A percentile compares a stretch with the other conserved stretches of the same genome.
Evolutionary conservation across 2,113 vertebrate species (phyloP).

Genomic region (Gallinago jamesoni): DNA sequence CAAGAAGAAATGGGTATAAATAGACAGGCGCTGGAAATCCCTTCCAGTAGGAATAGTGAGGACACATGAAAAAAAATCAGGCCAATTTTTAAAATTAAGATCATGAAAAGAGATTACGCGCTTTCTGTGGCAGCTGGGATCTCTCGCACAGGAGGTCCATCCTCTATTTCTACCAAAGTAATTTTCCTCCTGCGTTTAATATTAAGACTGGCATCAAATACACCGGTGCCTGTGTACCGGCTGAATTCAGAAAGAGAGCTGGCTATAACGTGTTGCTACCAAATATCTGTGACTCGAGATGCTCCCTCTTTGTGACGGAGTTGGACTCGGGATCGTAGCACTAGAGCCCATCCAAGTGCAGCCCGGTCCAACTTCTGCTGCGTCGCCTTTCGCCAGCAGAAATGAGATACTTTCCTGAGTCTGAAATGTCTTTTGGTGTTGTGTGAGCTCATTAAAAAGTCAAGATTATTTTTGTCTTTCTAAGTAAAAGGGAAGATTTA

Average conservation of each 20-base stretch:
- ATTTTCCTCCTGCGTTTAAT: neutral
- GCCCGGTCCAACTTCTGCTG: slow-evolving; percentile 18
- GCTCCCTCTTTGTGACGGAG: neutral
- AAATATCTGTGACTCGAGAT: neutral
- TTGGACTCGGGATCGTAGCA: neutral
- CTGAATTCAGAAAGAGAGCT: neutral
- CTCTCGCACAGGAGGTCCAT: neutral
- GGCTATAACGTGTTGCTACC: neutral
- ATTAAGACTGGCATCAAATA: neutral
- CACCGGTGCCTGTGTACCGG: neutral
- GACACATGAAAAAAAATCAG: slow-evolving; percentile 39
- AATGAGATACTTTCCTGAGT: slow-evolving; percentile 54
- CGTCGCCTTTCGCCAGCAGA: slow-evolving; percentile 5
- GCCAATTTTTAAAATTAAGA: slow-evolving; percentile 31
- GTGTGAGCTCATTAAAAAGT: slow-evolving; percentile 55
- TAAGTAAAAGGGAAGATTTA: slow-evolving; percentile 67
- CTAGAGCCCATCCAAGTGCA: neutral
- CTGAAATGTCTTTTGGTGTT: slow-evolving; percentile 39
- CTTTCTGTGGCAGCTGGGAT: neutral
- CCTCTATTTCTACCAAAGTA: neutral
- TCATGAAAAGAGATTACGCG: neutral
- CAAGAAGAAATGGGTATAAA: slow-evolving; percentile 63
- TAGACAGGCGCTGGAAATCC: slow-evolving; percentile 58
- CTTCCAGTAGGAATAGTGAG: slow-evolving; percentile 65
- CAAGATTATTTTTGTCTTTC: slow-evolving; percentile 68